These are phyloP conservation scores for Vannuccia rotundouncinata DNA, from an alignment of 2,888 invertebrate species.

Conservation along the genomic window DNA sequence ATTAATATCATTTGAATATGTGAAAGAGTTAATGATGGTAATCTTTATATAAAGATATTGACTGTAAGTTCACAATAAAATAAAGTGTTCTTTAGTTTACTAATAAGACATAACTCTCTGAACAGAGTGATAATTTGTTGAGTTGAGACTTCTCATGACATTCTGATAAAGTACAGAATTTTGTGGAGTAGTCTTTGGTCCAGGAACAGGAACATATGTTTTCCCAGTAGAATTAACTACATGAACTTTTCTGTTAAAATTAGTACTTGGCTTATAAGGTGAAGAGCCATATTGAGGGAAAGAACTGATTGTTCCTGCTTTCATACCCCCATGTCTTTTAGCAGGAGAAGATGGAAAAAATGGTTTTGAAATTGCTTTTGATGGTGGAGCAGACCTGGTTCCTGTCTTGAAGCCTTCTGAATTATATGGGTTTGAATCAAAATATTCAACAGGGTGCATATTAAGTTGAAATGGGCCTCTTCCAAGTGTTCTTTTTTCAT, in stretches of 20 bases:
- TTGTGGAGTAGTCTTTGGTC: not conserved
- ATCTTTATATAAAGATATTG: too few species aligned
- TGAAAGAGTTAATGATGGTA: too few species aligned
- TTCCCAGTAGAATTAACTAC: not conserved
- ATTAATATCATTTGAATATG: too few species aligned
- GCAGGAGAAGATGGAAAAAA: not conserved
- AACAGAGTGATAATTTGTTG: not conserved
- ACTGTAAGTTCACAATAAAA: too few species aligned
- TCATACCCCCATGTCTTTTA: not conserved
- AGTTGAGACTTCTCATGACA: not conserved
- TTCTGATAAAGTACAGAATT: not conserved
- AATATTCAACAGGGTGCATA: not conserved
- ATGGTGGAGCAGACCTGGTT: not conserved
- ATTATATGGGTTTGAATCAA: not conserved
- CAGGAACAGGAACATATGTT: not conserved
- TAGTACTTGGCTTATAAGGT: not conserved
- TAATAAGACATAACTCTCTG: constrained; percentile 24
- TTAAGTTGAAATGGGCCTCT: not conserved
- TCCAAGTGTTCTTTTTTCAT: not conserved
- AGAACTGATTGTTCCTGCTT: not conserved
- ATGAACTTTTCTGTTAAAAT: not conserved
- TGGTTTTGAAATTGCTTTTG: not conserved
- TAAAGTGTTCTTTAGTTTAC: too few species aligned
- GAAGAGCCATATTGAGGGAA: not conserved
- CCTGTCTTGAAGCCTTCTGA: not conserved